Percentiles rank a stretch among this genome's conserved stretches.
Conservation (phyloP, 2,113 vertebrate genomes). For the Dicaeum eximium region DNA sequence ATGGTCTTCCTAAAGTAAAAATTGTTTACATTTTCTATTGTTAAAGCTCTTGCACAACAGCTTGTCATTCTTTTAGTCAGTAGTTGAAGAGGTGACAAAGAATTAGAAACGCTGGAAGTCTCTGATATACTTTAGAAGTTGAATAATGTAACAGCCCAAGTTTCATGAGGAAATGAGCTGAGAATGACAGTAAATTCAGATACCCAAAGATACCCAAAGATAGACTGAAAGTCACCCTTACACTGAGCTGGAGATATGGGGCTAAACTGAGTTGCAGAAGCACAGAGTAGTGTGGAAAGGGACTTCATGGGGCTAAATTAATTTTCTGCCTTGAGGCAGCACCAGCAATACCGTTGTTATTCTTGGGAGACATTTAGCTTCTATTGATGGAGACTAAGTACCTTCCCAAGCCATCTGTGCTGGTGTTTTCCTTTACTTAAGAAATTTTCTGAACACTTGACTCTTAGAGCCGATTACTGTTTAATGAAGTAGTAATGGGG, state of each 20-base stretch:
- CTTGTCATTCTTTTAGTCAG: background rate
- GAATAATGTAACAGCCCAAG: background rate
- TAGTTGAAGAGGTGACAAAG: background rate
- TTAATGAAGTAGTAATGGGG: background rate
- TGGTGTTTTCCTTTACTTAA: background rate
- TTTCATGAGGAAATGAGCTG: background rate
- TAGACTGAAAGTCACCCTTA: background rate
- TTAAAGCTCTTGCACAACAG: background rate
- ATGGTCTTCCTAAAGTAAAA: background rate
- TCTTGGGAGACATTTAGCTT: background rate
- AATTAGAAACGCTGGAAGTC: background rate
- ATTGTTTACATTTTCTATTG: background rate
- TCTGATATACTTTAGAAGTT: background rate
- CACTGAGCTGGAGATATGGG: background rate
- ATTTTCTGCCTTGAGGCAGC: background rate
- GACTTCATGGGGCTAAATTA: background rate
- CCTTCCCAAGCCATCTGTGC: background rate
- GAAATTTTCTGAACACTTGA: background rate
- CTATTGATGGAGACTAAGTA: background rate
- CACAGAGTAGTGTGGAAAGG: background rate
- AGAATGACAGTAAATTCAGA: background rate
- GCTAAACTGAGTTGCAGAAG: background rate
- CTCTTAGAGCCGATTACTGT: background rate
- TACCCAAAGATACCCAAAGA: background rate
- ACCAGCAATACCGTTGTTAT: background rate